phyloP scores from a whole-genome alignment of 2,797 vertebrate genomes.

The Synanceia verrucosa region DNA sequence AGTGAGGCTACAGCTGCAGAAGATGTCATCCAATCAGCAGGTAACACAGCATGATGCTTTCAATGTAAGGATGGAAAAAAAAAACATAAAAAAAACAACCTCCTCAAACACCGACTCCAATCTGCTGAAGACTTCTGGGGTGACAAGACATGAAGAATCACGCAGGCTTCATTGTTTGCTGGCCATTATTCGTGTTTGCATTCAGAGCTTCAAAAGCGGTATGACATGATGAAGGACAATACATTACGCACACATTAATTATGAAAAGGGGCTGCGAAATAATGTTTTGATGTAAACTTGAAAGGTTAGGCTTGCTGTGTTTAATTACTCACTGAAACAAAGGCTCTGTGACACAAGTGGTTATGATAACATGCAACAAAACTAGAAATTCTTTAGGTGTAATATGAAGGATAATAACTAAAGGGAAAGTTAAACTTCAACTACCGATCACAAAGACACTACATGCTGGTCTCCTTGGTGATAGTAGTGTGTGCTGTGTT shows the following conservation, averaged over 20 bases:
- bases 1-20: conserved; percentile 17
- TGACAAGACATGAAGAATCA: conserved; percentile 38
- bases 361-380: neutral
- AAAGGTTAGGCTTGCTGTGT: neutral
- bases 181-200: conserved; percentile 33
- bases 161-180: conserved; percentile 38
- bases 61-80: neutral
- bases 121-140: conserved; percentile 26
- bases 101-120: conserved; percentile 22
- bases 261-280: conserved; percentile 1
- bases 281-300: neutral
- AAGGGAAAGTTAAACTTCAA: too few species aligned
- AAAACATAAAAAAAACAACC: conserved; percentile 4
- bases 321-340: neutral
- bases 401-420: too few species aligned
- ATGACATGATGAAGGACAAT: conserved; percentile 27
- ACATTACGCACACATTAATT: conserved; percentile 16
- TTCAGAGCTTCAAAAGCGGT: conserved; percentile 24
- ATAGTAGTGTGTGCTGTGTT: too few species aligned
- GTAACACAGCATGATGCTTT: conserved; percentile 18
- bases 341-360: neutral
- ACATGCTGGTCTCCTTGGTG: too few species aligned
- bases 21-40: conserved; percentile 27
- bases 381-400: too few species aligned
- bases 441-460: too few species aligned